Conservation (phyloP, 2,797 vertebrate genomes). For the Lindbergichthys nudifrons region DNA sequence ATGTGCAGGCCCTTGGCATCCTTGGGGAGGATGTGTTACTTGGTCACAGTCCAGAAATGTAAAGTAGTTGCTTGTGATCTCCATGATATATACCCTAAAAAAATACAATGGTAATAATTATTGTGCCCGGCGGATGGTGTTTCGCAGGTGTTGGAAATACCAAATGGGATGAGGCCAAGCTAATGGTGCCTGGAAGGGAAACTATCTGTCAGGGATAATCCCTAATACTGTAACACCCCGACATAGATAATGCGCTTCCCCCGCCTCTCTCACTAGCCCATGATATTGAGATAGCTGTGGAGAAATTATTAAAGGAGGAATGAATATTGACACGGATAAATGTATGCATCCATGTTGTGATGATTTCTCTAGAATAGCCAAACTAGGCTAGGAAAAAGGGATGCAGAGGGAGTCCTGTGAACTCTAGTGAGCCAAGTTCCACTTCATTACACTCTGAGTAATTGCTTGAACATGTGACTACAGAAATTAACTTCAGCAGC, state of each 20-base stretch:
- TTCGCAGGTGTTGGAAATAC: slow-evolving; percentile 85
- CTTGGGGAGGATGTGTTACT: slow-evolving; percentile 78
- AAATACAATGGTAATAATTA: slow-evolving; percentile 85
- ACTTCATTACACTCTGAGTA: slow-evolving; percentile 77
- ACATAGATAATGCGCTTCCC: slow-evolving; percentile 80
- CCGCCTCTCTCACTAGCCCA: slow-evolving; percentile 48
- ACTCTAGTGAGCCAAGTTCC: slow-evolving; percentile 71
- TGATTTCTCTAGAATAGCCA: slow-evolving; percentile 58
- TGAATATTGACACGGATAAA: slow-evolving; percentile 73
- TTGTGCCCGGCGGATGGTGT: slow-evolving; percentile 78
- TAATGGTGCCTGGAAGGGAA: slow-evolving; percentile 87
- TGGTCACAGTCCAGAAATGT: slow-evolving; percentile 83
- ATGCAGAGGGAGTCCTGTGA: slow-evolving; percentile 49
- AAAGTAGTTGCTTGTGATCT: slow-evolving; percentile 81
- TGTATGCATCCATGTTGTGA: slow-evolving; percentile 59
- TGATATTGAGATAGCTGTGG: slow-evolving; percentile 79
- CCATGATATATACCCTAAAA: slow-evolving; percentile 81
- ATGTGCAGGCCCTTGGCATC: slow-evolving; percentile 74
- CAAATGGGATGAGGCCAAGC: slow-evolving; percentile 83
- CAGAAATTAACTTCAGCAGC: slow-evolving; percentile 72
- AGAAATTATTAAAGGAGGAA: slow-evolving; percentile 70
- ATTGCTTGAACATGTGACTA: slow-evolving; percentile 74
- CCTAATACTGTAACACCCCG: slow-evolving; percentile 78
- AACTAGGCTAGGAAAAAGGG: slow-evolving; percentile 51
- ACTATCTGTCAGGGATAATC: slow-evolving; percentile 85